phyloP scores from a whole-genome alignment of 1,140 invertebrate genomes.

The Nomia melanderi region DNA sequence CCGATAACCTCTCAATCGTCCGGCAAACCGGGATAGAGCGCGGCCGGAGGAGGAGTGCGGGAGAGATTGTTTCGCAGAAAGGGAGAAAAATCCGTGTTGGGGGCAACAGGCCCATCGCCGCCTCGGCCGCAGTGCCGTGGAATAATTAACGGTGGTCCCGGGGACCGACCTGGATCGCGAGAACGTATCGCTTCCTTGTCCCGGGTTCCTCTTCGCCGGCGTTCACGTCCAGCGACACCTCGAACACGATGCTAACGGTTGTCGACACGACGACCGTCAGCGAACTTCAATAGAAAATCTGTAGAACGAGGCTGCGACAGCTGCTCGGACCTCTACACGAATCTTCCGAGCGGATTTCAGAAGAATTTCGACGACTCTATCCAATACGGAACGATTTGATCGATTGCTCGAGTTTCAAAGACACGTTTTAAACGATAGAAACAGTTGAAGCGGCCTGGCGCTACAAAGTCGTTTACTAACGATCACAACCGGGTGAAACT shows the following conservation, averaged over 20 bases:
- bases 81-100: constrained; percentile 51
- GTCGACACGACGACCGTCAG: constrained; percentile 34
- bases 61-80: constrained; percentile 45
- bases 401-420: too few relatives aligned
- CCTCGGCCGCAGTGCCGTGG: constrained; percentile 68
- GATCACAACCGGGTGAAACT: too few relatives aligned
- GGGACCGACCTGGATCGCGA: constrained; percentile 70
- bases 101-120: constrained; percentile 60
- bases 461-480: too few relatives aligned
- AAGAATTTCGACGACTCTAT: too few relatives aligned
- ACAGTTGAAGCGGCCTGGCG: too few relatives aligned
- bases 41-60: too few relatives aligned
- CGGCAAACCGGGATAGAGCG: constrained; percentile 59
- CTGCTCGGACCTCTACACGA: too few relatives aligned
- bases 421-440: too few relatives aligned
- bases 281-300: constrained; percentile 31
- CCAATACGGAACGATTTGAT: too few relatives aligned
- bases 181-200: constrained; percentile 71
- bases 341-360: too few relatives aligned
- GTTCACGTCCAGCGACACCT: constrained; percentile 44
- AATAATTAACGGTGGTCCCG: constrained; percentile 76
- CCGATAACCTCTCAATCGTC: constrained; percentile 80
- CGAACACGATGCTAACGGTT: constrained; percentile 70
- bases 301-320: not conserved
- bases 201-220: constrained; percentile 20